Percentiles rank a stretch among this genome's conserved stretches.
phyloP scores from a whole-genome alignment of 2,113 vertebrate genomes.

The Pseudorasbora parva region DNA sequence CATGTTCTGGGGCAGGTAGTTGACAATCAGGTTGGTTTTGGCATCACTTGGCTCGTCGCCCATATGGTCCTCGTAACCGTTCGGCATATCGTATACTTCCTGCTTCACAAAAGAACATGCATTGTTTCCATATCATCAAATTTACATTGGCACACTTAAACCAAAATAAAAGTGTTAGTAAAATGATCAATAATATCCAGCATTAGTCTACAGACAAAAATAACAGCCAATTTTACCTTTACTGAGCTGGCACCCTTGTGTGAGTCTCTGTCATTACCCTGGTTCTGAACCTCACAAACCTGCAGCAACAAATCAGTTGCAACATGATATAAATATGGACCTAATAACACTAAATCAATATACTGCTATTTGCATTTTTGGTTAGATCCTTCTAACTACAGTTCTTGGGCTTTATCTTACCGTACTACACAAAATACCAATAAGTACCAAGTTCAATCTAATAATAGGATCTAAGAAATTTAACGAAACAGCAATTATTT shows the following conservation, averaged over 20 bases:
- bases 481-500: too few relatives aligned
- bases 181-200: not conserved
- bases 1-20: slow-evolving; percentile 99
- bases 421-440: not conserved
- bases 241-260: slow-evolving; percentile 63
- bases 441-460: not conserved
- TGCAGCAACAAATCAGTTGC: slow-evolving; percentile 50
- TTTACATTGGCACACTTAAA: not conserved
- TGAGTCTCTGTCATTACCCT: slow-evolving; percentile 69
- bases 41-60: slow-evolving; percentile 90
- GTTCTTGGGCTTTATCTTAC: not conserved
- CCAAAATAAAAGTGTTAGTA: not conserved
- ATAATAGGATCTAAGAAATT: not conserved
- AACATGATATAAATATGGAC: not conserved
- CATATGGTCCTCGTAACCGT: slow-evolving; percentile 94
- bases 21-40: slow-evolving; percentile 95
- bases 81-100: slow-evolving; percentile 85
- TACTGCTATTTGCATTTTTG: not conserved
- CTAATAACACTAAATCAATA: not conserved
- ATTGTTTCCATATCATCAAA: not conserved
- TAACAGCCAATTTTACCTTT: slow-evolving; percentile 64
- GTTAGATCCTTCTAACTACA: not conserved
- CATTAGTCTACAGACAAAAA: not conserved
- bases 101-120: slow-evolving; percentile 56
- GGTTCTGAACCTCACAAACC: slow-evolving; percentile 80